phyloP scores from a whole-genome alignment of 2,797 vertebrate species.

The Austrolebias charrua region DNA sequence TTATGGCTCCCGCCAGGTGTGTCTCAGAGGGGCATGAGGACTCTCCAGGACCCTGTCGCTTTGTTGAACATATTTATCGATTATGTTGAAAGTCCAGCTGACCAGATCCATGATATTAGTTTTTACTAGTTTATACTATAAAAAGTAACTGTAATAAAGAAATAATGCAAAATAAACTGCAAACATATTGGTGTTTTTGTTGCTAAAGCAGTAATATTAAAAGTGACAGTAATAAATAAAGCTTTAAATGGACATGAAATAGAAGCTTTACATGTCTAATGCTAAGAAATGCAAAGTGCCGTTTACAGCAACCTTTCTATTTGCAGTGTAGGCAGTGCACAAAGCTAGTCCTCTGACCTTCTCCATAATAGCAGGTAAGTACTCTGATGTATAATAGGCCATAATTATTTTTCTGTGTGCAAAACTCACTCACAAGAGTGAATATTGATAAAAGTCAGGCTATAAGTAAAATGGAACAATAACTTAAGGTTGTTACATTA shows the following conservation, averaged over 20 bases:
- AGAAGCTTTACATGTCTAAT: slow-evolving; percentile 20
- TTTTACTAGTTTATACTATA: slow-evolving; percentile 9
- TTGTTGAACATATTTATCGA: too few relatives aligned
- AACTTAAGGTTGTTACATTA: slow-evolving; percentile 63
- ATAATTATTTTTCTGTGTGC: slow-evolving; percentile 67
- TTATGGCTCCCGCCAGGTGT: too few relatives aligned
- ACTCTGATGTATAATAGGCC: slow-evolving; percentile 62
- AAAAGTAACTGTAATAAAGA: slow-evolving; percentile 13
- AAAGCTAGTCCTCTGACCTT: slow-evolving; percentile 60
- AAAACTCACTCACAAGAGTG: slow-evolving; percentile 57
- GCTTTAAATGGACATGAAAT: slow-evolving; percentile 3
- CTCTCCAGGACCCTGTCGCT: too few relatives aligned
- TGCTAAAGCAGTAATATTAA: slow-evolving; percentile 24
- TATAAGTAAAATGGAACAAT: slow-evolving; percentile 59
- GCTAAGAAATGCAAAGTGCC: slow-evolving; percentile 45
- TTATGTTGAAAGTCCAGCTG: too few relatives aligned
- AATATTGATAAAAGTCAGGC: slow-evolving; percentile 48
- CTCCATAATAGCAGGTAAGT: slow-evolving; percentile 63
- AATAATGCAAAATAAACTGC: slow-evolving; percentile 1
- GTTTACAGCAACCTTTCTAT: slow-evolving; percentile 48
- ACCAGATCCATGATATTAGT: too few relatives aligned
- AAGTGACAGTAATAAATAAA: slow-evolving; percentile 18
- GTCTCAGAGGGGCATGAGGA: too few relatives aligned
- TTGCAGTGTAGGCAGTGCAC: slow-evolving; percentile 36
- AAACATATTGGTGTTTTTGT: slow-evolving; percentile 6